phyloP scores from a whole-genome alignment of 2,888 invertebrate genomes.

The Anarsia innoxiella region DNA sequence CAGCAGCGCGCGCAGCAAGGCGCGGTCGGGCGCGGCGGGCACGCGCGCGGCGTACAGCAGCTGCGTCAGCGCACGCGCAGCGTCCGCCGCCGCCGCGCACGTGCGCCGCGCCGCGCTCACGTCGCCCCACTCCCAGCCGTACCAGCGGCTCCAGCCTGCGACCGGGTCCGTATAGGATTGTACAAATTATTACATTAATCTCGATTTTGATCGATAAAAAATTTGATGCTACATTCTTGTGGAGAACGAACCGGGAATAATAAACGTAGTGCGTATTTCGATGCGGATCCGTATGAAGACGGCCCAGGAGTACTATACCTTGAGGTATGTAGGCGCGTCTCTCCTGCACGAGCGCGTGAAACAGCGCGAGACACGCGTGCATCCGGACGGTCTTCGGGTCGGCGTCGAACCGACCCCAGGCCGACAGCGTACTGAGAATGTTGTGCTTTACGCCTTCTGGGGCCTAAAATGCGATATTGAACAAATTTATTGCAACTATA shows the following conservation, averaged over 20 bases:
- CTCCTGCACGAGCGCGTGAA: slow-evolving; percentile 94
- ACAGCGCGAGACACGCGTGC: slow-evolving; percentile 83
- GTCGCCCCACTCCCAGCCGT: slow-evolving; percentile 69
- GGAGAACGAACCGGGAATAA: too few relatives aligned
- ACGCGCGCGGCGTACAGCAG: slow-evolving; percentile 47
- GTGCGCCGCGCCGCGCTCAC: slow-evolving; percentile 32
- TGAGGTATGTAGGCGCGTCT: slow-evolving; percentile 94
- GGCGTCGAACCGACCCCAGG: slow-evolving; percentile 76
- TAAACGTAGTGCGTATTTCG: too few relatives aligned
- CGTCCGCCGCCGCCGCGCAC: slow-evolving; percentile 29
- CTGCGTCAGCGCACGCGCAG: slow-evolving; percentile 19
- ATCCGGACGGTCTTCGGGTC: slow-evolving; percentile 52
- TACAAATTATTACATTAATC: too few relatives aligned
- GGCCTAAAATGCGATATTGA: slow-evolving; percentile 46
- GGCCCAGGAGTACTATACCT: too few relatives aligned
- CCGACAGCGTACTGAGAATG: slow-evolving; percentile 82
- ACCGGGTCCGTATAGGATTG: too few relatives aligned
- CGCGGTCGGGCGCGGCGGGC: slow-evolving; percentile 34
- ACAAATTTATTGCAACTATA: too few relatives aligned
- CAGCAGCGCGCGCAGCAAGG: slow-evolving; percentile 32
- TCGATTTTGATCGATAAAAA: too few relatives aligned
- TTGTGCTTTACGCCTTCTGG: slow-evolving; percentile 85
- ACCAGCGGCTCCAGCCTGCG: slow-evolving; percentile 61
- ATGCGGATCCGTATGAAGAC: too few relatives aligned
- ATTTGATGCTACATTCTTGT: too few relatives aligned